phyloP scores from a whole-genome alignment of 2,888 invertebrate genomes.

The Alloplasta piceator region DNA sequence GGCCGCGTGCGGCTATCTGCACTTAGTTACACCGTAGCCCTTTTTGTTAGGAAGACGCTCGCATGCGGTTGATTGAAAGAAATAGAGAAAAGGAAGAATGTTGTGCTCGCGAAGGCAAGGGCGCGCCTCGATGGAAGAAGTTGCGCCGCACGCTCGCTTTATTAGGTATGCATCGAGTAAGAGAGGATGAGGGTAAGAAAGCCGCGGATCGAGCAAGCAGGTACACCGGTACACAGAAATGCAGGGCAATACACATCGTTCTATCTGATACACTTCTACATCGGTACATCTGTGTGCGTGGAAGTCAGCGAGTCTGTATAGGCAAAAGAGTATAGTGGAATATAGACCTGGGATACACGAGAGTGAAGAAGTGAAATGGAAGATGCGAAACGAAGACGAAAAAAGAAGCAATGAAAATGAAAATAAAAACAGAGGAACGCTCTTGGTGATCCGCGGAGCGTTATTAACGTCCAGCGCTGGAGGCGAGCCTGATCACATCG shows the following conservation, averaged over 20 bases:
- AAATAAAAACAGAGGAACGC: conserved; percentile 57
- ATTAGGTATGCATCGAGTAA: conserved; percentile 79
- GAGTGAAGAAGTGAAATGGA: conserved; percentile 53
- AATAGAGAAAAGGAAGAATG: conserved; percentile 63
- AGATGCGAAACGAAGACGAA: conserved; percentile 40
- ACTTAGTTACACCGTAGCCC: conserved; percentile 14
- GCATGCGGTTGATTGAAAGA: conserved; percentile 62
- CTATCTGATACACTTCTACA: conserved; percentile 43
- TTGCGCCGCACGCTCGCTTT: conserved; percentile 75
- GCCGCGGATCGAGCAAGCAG: conserved; percentile 44
- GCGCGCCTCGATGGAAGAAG: conserved; percentile 63
- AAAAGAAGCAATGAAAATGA: conserved; percentile 60
- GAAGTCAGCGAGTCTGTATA: conserved; percentile 44
- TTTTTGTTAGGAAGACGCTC: conserved; percentile 51
- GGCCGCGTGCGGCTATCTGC: conserved; percentile 55
- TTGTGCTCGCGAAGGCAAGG: conserved; percentile 56
- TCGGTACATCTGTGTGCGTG: background rate
- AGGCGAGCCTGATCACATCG: conserved; percentile 80
- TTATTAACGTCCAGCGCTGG: conserved; percentile 81
- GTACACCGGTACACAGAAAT: conserved; percentile 45
- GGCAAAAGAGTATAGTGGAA: conserved; percentile 50
- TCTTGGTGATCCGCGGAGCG: conserved; percentile 79
- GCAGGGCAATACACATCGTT: conserved; percentile 41
- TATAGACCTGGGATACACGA: conserved; percentile 26
- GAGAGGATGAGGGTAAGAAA: conserved; percentile 65